Evolutionary conservation across 2,888 invertebrate species (phyloP).

Genomic region (Melanophora roralis): DNA sequence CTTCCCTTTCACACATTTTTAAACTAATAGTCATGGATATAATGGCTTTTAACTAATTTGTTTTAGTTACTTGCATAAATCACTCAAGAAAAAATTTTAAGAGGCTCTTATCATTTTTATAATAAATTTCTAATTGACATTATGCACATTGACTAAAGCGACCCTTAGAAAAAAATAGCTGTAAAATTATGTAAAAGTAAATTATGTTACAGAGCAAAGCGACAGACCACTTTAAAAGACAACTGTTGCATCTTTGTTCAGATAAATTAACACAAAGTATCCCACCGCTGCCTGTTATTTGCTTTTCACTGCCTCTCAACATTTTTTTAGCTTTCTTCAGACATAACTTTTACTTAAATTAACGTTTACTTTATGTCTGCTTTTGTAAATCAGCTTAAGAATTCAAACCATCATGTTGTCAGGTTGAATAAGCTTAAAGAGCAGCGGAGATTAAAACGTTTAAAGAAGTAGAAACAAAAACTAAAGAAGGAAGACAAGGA

Average conservation of each 20-base stretch:
- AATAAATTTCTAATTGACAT: conserved; percentile 21
- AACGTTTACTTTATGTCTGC: conserved; percentile 36
- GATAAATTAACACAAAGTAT: not conserved
- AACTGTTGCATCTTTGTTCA: conserved; percentile 34
- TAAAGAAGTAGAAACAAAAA: not conserved
- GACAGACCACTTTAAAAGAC: not conserved
- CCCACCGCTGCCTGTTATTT: not conserved
- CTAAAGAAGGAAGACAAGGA: not conserved
- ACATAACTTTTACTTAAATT: conserved; percentile 21
- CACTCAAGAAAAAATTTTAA: not conserved
- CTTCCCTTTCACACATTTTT: too few relatives aligned
- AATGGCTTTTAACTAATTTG: not conserved
- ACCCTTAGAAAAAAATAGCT: not conserved
- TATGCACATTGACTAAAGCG: conserved; percentile 17
- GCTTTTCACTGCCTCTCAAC: not conserved
- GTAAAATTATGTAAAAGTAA: not conserved
- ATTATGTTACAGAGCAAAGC: not conserved
- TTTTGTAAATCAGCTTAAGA: conserved; percentile 8
- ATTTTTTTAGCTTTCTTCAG: not conserved
- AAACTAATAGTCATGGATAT: too few relatives aligned
- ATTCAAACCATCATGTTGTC: not conserved
- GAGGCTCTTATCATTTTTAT: not conserved
- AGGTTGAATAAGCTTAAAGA: too few relatives aligned
- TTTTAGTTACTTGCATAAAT: not conserved
- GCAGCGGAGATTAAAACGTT: not conserved